Percentiles rank a stretch among this genome's conserved stretches.
Evolutionary conservation across 2,113 vertebrate genomes (phyloP).

Genomic region (Rhineura floridana): DNA sequence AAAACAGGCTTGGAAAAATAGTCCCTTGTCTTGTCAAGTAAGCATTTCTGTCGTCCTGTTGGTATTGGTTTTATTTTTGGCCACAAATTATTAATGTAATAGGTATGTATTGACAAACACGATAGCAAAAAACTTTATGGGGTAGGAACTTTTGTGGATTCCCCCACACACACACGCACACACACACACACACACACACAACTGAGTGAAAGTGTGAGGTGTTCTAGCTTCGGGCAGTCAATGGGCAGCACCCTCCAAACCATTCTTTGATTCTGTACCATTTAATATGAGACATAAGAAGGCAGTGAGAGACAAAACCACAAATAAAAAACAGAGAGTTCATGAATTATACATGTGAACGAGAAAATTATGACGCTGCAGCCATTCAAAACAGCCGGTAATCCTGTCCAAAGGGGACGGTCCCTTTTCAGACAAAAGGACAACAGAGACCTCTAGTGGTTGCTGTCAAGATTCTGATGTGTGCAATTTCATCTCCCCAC

Average conservation of each 20-base stretch:
- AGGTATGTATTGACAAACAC: background rate
- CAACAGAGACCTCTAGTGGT: conserved; percentile 23
- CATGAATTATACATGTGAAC: background rate
- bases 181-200: no score
- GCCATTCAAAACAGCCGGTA: background rate
- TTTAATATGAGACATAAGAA: background rate
- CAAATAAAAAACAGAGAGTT: background rate
- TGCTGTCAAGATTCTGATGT: background rate
- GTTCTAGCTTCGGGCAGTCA: no score
- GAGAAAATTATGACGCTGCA: background rate
- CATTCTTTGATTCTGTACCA: background rate
- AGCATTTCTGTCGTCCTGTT: background rate
- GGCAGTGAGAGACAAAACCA: background rate
- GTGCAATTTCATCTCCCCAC: background rate
- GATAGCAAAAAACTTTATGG: background rate
- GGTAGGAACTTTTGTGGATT: background rate
- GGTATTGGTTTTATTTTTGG: background rate
- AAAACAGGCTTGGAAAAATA: background rate
- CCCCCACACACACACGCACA: no score
- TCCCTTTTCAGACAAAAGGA: background rate
- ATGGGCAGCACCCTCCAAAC: background rate
- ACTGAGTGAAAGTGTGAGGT: no score
- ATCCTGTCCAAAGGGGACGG: background rate
- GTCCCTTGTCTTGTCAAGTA: background rate
- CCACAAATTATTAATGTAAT: background rate